These are phyloP conservation scores for Cyanistes caeruleus DNA, from an alignment of 2,113 vertebrate species.

Conservation along the genomic window DNA sequence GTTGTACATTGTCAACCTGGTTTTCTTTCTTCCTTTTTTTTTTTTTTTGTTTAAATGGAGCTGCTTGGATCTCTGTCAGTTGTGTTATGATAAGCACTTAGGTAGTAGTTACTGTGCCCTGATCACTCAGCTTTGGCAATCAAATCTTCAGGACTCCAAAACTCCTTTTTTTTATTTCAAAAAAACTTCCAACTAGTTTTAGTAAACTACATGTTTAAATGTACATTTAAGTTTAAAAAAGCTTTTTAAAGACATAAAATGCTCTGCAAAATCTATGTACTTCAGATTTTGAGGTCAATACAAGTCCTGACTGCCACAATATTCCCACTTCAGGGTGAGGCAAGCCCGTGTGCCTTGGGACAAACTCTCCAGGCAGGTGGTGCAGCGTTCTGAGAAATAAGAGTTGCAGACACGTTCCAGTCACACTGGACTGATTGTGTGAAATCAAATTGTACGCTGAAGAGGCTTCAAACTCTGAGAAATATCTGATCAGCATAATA, in stretches of 20 bases:
- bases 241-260: not conserved
- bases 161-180: not conserved
- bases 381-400: not conserved
- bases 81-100: not conserved
- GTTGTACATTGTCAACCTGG: not conserved
- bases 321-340: not conserved
- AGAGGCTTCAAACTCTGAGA: not conserved
- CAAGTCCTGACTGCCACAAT: not conserved
- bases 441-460: not conserved
- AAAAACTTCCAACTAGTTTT: not conserved
- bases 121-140: not conserved
- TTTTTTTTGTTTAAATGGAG: not conserved
- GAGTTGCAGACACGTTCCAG: not conserved
- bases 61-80: not conserved
- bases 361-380: not conserved
- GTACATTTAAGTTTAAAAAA: not conserved
- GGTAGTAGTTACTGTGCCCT: not conserved
- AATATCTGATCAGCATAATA: not conserved
- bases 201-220: not conserved
- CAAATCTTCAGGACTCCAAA: not conserved
- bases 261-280: not conserved
- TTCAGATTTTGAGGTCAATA: not conserved
- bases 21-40: not conserved
- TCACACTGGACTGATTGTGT: not conserved
- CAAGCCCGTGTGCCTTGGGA: fast-evolving